Evolutionary conservation across 2,888 invertebrate species (phyloP), one percentile per base, ranked within the genome.

Genomic region (Lordiphosa andalusiaca): DNA sequence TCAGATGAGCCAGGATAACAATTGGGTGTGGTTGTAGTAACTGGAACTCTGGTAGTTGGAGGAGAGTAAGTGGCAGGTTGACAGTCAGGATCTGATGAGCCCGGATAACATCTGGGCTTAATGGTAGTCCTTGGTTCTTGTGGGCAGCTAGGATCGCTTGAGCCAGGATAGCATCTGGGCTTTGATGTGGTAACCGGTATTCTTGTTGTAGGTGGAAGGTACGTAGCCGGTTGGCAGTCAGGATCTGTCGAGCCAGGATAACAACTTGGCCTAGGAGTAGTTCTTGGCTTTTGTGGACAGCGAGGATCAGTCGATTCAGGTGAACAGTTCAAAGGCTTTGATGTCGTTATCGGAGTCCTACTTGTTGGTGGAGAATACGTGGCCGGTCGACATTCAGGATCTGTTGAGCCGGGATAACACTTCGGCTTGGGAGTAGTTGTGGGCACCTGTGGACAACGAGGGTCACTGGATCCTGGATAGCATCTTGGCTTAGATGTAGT

Each of bases 91-190:
- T 69, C 73, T 0, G 13, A n/a, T 0, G 69, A 70, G 0, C 70
- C 73, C 0, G 88, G 89, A 36, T 73, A 88, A 40, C 90, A 90
- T 0, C 63, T 57, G 5, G 52, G 69, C 33, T 44, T 62, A 0
- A 44, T 55, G 4, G 70, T 67, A 3, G 74, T 66, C 23, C 67
- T 25, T 2, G 4, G 7, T 2, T 25, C 25, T 7, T 25, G 25
- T 3, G 25, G 25, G 3, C 25, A 25, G 7, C 25, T 6, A 7
- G 35, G 46, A 10, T 46, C 33, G 4, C 16, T 48, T 5, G 51
- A 42, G 3, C 51, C 51, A 1, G 51, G 51, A 23, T 52, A 52
- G 12, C 51, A 52, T 0, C 36, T 36, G 1, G 52, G 52, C 13
- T 25, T 36, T n/a, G n/a, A 6, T 53, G 52, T 12, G 35, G 52